A percentile compares a stretch with the other conserved stretches of the same genome.
Evolutionary conservation across 2,888 invertebrate species (phyloP).

Genomic region (Agrotis clavis): DNA sequence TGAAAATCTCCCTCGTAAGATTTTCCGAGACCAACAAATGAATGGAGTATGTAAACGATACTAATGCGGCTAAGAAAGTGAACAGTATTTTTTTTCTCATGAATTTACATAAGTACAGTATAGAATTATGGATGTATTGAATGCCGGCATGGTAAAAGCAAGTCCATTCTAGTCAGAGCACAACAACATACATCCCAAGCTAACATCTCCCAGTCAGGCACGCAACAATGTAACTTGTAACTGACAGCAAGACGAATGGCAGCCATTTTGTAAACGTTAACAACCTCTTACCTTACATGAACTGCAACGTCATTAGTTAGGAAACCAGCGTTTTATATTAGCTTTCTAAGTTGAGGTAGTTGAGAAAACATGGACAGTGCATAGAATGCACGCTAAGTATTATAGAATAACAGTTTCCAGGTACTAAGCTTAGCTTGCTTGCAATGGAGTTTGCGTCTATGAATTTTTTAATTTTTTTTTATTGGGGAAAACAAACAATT

Average conservation of each 20-base stretch:
- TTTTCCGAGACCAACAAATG: too few species aligned
- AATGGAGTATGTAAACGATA: too few species aligned
- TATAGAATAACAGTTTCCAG: not conserved
- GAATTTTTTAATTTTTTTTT: too few species aligned
- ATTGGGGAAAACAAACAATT: too few species aligned
- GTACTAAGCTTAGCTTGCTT: not conserved
- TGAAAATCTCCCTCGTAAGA: too few species aligned
- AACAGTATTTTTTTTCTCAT: too few species aligned
- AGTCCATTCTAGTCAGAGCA: not conserved
- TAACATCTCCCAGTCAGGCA: slow-evolving; percentile 20
- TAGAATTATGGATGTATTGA: not conserved
- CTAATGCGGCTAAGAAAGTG: too few species aligned
- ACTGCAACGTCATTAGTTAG: slow-evolving; percentile 39
- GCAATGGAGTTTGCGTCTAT: not conserved
- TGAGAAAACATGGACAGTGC: slow-evolving; percentile 16
- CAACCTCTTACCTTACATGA: slow-evolving; percentile 37
- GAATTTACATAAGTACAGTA: too few species aligned
- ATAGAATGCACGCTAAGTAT: slow-evolving; percentile 4
- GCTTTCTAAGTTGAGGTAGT: slow-evolving; percentile 42
- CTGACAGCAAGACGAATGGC: slow-evolving; percentile 30
- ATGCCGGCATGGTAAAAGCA: not conserved
- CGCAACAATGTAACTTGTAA: slow-evolving; percentile 39
- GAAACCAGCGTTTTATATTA: slow-evolving; percentile 35
- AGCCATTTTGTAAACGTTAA: slow-evolving; percentile 35
- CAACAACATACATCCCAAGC: slow-evolving; percentile 7